phyloP scores from a whole-genome alignment of 1,140 invertebrate species.

The Anagrus nilaparvatae region DNA sequence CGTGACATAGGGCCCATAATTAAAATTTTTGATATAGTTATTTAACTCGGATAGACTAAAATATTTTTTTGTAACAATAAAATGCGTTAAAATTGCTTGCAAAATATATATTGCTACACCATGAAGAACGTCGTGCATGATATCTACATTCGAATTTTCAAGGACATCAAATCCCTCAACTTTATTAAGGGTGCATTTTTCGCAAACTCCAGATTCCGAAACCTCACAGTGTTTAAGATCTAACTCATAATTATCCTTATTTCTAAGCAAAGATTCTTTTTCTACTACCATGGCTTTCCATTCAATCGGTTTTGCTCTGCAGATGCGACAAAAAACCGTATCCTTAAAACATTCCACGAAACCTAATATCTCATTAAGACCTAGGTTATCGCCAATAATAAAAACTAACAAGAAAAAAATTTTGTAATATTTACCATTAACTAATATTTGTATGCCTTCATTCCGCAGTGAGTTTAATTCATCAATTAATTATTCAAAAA shows the following conservation, averaged over 20 bases:
- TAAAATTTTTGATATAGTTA: not conserved
- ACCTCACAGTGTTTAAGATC: not conserved
- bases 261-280: not conserved
- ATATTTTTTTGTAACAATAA: slow-evolving; percentile 2
- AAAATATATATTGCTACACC: not conserved
- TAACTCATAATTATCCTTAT: not conserved
- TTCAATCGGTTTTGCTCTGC: not conserved
- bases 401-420: slow-evolving; percentile 7
- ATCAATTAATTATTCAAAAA: slow-evolving; percentile 3
- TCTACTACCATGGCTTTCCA: not conserved
- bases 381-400: slow-evolving; percentile 9
- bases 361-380: slow-evolving; percentile 4
- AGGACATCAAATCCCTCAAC: not conserved
- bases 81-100: not conserved
- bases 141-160: not conserved
- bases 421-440: not conserved
- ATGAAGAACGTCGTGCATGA: not conserved
- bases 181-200: not conserved
- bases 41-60: slow-evolving; percentile 6
- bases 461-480: slow-evolving; percentile 4
- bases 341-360: slow-evolving; percentile 6
- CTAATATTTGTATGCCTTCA: not conserved
- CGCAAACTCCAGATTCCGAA: not conserved
- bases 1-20: not conserved
- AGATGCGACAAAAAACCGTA: slow-evolving; percentile 1